Evolutionary conservation across 2,797 vertebrate genomes (phyloP).

Genomic region (Dendrocincla tyrannina): DNA sequence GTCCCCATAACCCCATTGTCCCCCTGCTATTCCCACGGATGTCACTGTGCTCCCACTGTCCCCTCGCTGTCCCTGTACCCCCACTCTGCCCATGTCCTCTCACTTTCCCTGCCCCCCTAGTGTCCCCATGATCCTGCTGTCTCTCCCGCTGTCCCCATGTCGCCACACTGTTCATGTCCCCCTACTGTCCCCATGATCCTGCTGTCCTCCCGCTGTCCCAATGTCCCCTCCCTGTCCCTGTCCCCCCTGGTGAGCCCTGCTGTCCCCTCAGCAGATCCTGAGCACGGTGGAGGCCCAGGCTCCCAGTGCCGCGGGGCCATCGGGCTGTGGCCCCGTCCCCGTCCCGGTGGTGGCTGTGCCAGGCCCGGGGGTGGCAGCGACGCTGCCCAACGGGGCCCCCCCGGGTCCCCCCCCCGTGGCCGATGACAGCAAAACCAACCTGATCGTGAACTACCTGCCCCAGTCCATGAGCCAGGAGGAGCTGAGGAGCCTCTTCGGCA

Average conservation of each 20-base stretch:
- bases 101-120: not conserved
- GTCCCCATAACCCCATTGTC: not conserved
- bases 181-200: not conserved
- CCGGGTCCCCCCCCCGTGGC: conserved; percentile 84
- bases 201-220: not conserved
- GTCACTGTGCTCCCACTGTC: not conserved
- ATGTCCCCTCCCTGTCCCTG: not conserved
- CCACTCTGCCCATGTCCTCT: not conserved
- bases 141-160: not conserved
- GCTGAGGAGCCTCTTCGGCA: conserved; percentile 95
- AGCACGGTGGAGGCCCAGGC: conserved; percentile 99
- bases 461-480: conserved; percentile 99
- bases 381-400: conserved; percentile 89
- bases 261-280: conserved; percentile 87
- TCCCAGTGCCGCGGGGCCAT: conserved; percentile 84
- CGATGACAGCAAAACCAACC: conserved; percentile 97
- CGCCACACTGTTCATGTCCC: not conserved
- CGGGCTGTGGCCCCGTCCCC: not conserved
- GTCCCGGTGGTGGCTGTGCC: not conserved
- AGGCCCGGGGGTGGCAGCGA: conserved; percentile 72
- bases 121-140: not conserved
- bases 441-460: conserved; percentile 94
- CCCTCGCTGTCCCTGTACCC: not conserved
- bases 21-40: too few species aligned
- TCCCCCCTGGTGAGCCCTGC: accelerated